Evolutionary conservation across 2,113 vertebrate species (phyloP).

Genomic region (Sinocyclocheilus grahami): DNA sequence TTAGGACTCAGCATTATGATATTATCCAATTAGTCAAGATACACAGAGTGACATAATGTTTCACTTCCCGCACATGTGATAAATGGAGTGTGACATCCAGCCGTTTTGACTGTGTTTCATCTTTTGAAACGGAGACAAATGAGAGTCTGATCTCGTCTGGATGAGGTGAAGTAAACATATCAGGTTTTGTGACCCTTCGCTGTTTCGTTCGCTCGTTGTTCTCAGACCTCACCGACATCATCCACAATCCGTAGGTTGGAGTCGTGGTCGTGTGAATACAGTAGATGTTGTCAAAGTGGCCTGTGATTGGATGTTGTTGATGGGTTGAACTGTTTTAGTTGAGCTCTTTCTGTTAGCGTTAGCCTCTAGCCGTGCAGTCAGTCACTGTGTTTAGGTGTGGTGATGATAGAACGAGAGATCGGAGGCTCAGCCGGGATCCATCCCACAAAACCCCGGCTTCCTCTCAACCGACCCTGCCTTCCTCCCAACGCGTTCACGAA

Average conservation of each 20-base stretch:
- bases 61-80: not conserved
- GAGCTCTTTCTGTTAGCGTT: conserved; percentile 53
- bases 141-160: not conserved
- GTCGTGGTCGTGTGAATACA: conserved; percentile 38
- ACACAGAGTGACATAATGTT: too few species aligned
- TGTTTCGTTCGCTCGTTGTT: conserved; percentile 31
- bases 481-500: not conserved
- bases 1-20: not conserved
- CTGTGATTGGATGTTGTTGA: conserved; percentile 52
- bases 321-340: conserved; percentile 43
- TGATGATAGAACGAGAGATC: conserved; percentile 44
- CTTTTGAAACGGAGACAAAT: not conserved
- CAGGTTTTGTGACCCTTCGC: not conserved
- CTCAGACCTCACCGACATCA: conserved; percentile 49
- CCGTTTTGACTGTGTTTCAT: not conserved
- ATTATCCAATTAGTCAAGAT: not conserved
- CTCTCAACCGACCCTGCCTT: not conserved
- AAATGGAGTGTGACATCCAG: not conserved
- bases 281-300: conserved; percentile 55
- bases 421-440: conserved; percentile 49
- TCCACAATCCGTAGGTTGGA: conserved; percentile 44
- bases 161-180: conserved; percentile 26
- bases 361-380: conserved; percentile 53
- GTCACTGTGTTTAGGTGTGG: conserved; percentile 55
- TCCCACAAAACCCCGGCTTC: conserved; percentile 11